Conservation (phyloP, 2,797 vertebrate species). For the Alauda arvensis region DNA sequence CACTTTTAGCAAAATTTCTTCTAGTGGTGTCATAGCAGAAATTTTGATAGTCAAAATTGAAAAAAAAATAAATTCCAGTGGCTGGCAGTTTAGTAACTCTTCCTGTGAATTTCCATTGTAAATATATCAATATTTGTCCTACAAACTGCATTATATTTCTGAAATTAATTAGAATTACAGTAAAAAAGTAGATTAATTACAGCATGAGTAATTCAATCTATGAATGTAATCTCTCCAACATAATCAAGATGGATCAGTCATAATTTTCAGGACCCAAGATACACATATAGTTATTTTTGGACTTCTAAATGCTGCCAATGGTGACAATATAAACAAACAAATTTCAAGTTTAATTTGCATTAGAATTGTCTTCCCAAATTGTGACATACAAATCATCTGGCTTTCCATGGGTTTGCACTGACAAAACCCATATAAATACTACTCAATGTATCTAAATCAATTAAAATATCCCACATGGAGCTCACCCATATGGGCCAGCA, state of each 20-base stretch:
- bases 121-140: neutral
- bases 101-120: neutral
- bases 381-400: neutral
- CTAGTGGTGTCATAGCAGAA: neutral
- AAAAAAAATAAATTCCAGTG: neutral
- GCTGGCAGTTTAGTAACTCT: neutral
- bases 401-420: neutral
- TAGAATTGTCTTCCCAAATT: neutral
- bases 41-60: neutral
- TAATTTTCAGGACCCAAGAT: neutral
- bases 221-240: neutral
- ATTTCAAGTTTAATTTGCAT: neutral
- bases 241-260: neutral
- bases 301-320: neutral
- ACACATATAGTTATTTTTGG: neutral
- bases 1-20: neutral
- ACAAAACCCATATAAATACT: neutral
- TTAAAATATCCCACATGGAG: neutral
- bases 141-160: neutral
- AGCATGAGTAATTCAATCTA: neutral
- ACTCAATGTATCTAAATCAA: neutral
- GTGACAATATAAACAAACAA: neutral
- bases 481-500: neutral
- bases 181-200: neutral
- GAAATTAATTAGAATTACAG: neutral